These are phyloP conservation scores for Elmis aenea DNA, from an alignment of 2,888 invertebrate genomes.

Conservation along the genomic window DNA sequence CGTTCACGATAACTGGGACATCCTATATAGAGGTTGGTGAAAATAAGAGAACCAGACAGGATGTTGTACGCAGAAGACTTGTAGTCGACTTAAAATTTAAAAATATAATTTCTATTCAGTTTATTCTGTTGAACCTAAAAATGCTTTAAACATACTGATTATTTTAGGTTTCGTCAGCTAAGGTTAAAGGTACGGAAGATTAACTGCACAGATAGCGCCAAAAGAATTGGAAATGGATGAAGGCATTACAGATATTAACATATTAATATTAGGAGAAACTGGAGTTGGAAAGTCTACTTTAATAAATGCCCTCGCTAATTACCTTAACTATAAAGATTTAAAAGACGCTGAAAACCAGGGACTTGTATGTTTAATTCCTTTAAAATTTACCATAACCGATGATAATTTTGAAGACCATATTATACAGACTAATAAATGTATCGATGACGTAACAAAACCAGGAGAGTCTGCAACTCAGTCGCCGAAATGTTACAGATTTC, in stretches of 20 bases:
- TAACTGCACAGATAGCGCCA: too few relatives aligned
- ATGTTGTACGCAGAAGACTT: too few relatives aligned
- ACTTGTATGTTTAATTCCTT: constrained; percentile 30
- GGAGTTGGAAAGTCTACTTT: constrained; percentile 39
- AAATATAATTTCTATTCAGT: too few relatives aligned
- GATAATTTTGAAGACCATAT: constrained; percentile 18
- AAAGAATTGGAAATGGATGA: too few relatives aligned
- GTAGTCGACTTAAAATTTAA: too few relatives aligned
- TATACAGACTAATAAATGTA: constrained; percentile 19
- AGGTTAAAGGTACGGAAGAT: too few relatives aligned
- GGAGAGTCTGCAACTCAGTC: constrained; percentile 4
- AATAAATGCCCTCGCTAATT: constrained; percentile 36
- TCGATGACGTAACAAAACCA: constrained; percentile 11
- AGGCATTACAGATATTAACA: constrained; percentile 35
- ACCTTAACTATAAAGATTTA: constrained; percentile 26
- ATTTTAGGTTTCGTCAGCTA: too few relatives aligned
- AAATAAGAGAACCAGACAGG: too few relatives aligned
- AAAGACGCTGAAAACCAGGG: constrained; percentile 25
- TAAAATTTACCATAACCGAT: constrained; percentile 24
- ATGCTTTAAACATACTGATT: too few relatives aligned
- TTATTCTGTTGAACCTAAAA: too few relatives aligned
- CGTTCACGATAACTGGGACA: too few relatives aligned
- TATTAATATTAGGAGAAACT: constrained; percentile 34
- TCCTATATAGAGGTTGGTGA: too few relatives aligned
- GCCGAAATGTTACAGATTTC: constrained; percentile 2